Percentiles rank a stretch among this genome's conserved stretches.
phyloP scores from a whole-genome alignment of 2,888 invertebrate genomes.

The Rotaria magnacalcarata region DNA sequence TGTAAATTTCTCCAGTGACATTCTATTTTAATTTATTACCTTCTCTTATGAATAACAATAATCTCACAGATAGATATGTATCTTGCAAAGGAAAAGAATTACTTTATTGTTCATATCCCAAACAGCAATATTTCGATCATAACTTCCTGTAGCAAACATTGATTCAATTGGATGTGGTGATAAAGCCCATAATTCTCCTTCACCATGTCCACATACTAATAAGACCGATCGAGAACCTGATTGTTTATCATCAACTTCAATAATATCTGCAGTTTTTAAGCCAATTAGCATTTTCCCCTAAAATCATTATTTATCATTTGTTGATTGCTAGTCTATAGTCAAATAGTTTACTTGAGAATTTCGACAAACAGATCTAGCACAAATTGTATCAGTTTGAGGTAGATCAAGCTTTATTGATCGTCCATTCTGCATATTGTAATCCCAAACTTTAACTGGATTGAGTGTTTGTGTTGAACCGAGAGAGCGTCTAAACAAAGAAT shows the following conservation, averaged over 20 bases:
- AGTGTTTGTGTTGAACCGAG: conserved; percentile 48
- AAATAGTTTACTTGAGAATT: conserved; percentile 39
- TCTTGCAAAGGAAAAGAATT: not conserved
- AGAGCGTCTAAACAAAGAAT: not conserved
- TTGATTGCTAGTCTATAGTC: too few relatives aligned
- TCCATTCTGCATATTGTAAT: conserved; percentile 59
- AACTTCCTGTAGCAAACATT: conserved; percentile 56
- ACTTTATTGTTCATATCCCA: conserved; percentile 57
- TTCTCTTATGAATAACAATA: too few relatives aligned
- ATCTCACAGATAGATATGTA: too few relatives aligned
- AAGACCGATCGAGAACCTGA: conserved; percentile 49
- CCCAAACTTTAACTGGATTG: conserved; percentile 59
- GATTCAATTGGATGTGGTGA: conserved; percentile 54
- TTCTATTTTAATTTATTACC: too few relatives aligned
- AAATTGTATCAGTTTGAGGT: conserved; percentile 51
- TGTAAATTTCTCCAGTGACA: too few relatives aligned
- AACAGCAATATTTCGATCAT: conserved; percentile 56
- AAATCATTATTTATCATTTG: not conserved
- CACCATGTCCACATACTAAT: conserved; percentile 56
- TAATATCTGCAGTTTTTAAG: conserved; percentile 55
- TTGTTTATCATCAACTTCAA: conserved; percentile 57
- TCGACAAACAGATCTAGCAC: conserved; percentile 57
- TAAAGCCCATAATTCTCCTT: conserved; percentile 59
- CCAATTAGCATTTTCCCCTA: conserved; percentile 59
- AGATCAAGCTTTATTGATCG: conserved; percentile 48